Percentiles rank a stretch among this genome's conserved stretches.
Evolutionary conservation across 2,888 invertebrate species (phyloP).

Genomic region (Adelognathus sp.): DNA sequence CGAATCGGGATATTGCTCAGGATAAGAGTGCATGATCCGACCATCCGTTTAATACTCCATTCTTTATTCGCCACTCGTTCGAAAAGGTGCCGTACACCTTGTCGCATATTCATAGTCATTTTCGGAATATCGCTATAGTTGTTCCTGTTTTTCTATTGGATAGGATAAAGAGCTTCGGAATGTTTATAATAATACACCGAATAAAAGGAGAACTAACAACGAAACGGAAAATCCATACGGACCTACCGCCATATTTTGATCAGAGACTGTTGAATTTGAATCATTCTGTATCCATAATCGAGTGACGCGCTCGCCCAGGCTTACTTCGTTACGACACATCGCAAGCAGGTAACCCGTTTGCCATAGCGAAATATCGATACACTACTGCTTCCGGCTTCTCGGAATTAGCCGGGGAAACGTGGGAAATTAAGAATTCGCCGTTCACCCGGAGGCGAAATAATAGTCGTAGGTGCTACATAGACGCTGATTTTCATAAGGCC

Average conservation of each 20-base stretch:
- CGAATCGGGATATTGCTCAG: constrained; percentile 1
- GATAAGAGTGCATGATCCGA: not conserved
- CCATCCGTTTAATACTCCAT: not conserved
- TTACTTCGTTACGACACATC: constrained; percentile 9
- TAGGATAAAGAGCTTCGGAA: no score
- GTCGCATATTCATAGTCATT: no score
- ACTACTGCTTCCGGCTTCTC: constrained; percentile 21
- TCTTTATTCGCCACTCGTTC: no score
- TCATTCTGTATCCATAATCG: constrained; percentile 1
- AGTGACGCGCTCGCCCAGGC: not conserved
- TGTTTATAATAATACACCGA: no score
- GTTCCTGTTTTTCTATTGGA: no score
- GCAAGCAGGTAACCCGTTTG: constrained; percentile 17
- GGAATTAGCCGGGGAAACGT: constrained; percentile 17
- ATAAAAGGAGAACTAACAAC: no score
- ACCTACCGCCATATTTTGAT: no score
- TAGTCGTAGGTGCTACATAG: not conserved
- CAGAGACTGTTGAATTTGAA: not conserved
- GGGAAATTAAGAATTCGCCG: constrained; percentile 17
- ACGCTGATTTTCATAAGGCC: not conserved
- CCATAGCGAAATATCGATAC: constrained; percentile 34
- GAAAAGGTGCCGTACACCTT: no score
- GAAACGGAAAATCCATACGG: no score
- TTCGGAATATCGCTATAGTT: no score
- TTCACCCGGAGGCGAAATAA: constrained; percentile 16